Percentiles rank a stretch among this genome's conserved stretches.
Evolutionary conservation across 2,113 vertebrate genomes (phyloP).

Genomic region (Cisticola juncidis): DNA sequence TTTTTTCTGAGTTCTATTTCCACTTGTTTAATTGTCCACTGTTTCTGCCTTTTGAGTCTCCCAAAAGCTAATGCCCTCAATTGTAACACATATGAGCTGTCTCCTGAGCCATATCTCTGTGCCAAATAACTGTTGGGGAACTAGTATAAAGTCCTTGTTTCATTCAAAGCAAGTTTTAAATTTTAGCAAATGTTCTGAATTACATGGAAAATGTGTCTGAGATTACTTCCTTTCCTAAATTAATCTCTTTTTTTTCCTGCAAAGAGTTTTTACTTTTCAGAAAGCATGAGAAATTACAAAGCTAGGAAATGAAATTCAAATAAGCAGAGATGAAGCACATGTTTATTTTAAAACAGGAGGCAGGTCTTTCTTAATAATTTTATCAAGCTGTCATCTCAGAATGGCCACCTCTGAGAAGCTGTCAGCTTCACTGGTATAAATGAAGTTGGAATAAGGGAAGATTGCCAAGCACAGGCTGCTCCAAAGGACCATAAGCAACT

Average conservation of each 20-base stretch:
- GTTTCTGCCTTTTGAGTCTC: constrained; percentile 10
- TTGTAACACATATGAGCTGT: neutral
- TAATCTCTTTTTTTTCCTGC: neutral
- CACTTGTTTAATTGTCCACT: neutral
- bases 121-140: constrained; percentile 22
- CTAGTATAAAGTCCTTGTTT: neutral
- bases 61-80: neutral
- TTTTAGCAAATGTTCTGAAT: constrained; percentile 25
- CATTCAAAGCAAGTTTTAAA: constrained; percentile 39
- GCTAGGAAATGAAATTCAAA: neutral
- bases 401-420: constrained; percentile 14
- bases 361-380: constrained; percentile 9
- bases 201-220: constrained; percentile 1
- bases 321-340: neutral
- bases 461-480: neutral
- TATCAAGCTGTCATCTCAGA: constrained; percentile 35
- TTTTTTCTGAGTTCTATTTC: neutral
- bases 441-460: neutral
- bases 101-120: neutral
- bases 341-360: neutral
- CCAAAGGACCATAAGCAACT: neutral
- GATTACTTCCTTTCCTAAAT: constrained; percentile 21
- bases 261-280: neutral
- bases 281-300: constrained; percentile 22
- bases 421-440: constrained; percentile 10